Base-by-base conservation (phyloP, 2,797 vertebrate genomes). In the Spinus olivaceus region DNA sequence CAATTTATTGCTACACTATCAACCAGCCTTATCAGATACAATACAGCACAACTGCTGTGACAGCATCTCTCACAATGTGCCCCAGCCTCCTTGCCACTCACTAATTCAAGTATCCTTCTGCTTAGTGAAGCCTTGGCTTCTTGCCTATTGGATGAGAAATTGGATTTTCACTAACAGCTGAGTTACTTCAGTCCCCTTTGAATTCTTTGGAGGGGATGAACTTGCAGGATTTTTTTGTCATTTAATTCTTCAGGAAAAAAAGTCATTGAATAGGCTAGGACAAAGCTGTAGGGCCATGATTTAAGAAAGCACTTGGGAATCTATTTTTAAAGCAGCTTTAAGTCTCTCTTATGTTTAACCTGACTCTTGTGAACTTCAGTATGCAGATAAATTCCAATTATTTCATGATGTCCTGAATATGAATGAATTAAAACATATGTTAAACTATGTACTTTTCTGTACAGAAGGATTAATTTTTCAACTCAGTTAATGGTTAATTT, bases 381-480 rank as follows among this genome's bases (percentile, higher is more conserved):
- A 37, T 53, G 70, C 22, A 4, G 0, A 83, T 94, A 88, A 86
- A 83, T 91, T 92, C 77, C 56, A n/a, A 7, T 86, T 57, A 20
- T 88, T 95, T 84, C 30, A 35, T 50, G 41, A 56, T 60, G 41
- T 73, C 63, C 67, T 81, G 56, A 86, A 81, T 81, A 80, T 30
- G 19, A 51, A 53, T 94, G 39, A 51, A 84, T 72, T 92, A 84
- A 95, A 94, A 83, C 80, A 81, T 49, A 80, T 23, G 60, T 86
- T 90, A 35, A 93, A 41, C 33, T 61, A 33, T 56, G 51, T 86
- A 39, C n/a, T 94, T 91, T 84, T 77, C 35, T 80, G n/a, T 84
- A 51, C 12, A 92, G 32, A 81, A 80, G 35, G 78, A 94, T 74
- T 95, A 82, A 41, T 93, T 96, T 97, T 96, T 96, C 70, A 83